Percentiles rank a stretch among this genome's conserved stretches.
Conservation (phyloP, 1,140 invertebrate species). For the Drosophila sp. region DNA sequence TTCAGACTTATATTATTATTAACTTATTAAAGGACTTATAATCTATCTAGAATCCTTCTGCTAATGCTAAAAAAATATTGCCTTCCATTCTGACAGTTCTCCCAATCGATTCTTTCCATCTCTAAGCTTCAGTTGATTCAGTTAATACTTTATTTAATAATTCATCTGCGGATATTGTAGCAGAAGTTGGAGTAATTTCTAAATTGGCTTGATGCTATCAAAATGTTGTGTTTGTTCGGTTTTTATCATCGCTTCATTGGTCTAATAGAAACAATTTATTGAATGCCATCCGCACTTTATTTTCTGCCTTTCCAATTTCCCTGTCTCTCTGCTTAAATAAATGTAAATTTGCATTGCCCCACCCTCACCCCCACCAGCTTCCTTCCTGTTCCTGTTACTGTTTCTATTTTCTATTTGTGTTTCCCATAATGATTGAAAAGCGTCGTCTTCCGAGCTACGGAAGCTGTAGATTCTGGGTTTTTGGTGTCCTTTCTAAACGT, state of each 20-base stretch:
- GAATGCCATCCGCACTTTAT: slow-evolving; percentile 21
- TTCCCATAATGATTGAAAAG: slow-evolving; percentile 4
- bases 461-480: slow-evolving; percentile 13
- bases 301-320: too few relatives aligned
- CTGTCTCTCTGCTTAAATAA: slow-evolving; percentile 50
- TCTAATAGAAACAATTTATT: slow-evolving; percentile 73
- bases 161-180: slow-evolving; percentile 27
- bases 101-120: background rate
- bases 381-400: background rate
- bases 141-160: slow-evolving; percentile 17
- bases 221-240: slow-evolving; percentile 55
- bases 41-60: too few relatives aligned
- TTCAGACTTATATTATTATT: too few relatives aligned
- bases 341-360: slow-evolving; percentile 70
- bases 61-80: too few relatives aligned
- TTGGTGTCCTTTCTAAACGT: slow-evolving; percentile 72
- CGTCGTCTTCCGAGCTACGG: background rate
- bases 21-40: too few relatives aligned
- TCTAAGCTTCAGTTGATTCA: slow-evolving; percentile 26
- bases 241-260: slow-evolving; percentile 69
- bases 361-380: background rate
- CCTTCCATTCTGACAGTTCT: too few relatives aligned
- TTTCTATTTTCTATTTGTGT: background rate
- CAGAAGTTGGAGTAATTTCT: slow-evolving; percentile 54
- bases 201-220: slow-evolving; percentile 62